Percentiles rank a stretch among this genome's conserved stretches.
Conservation (phyloP, 35 echinoderm and acorn worm species). For the Lytechinus pictus region DNA sequence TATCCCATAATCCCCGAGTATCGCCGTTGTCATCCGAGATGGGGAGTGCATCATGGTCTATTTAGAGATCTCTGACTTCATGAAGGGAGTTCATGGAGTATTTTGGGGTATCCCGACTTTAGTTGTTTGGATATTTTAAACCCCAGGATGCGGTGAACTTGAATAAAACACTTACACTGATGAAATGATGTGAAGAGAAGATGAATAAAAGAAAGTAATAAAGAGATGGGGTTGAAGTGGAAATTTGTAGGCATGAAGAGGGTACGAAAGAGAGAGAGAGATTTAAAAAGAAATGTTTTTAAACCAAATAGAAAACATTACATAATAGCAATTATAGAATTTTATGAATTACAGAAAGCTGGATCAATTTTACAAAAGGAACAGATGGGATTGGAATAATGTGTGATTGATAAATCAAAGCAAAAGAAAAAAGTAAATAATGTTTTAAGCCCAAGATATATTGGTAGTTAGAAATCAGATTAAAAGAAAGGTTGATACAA, state of each 20-base stretch:
- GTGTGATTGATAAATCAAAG: not conserved
- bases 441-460: not conserved
- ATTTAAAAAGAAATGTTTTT: not conserved
- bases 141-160: not conserved
- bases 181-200: not conserved
- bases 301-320: not conserved
- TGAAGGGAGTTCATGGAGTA: not conserved
- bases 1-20: conserved; percentile 24
- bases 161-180: not conserved
- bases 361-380: not conserved
- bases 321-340: not conserved
- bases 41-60: conserved; percentile 14
- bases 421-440: not conserved
- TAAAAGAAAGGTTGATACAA: not conserved
- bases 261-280: not conserved
- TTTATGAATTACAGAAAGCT: not conserved
- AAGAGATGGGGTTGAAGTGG: not conserved
- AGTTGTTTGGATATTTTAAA: not conserved
- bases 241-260: not conserved
- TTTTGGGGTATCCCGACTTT: not conserved
- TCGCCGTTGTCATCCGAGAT: not conserved
- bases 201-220: not conserved
- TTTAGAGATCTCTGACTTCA: not conserved
- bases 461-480: not conserved
- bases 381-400: not conserved